Evolutionary conservation across 2,888 invertebrate species (phyloP).

Genomic region (Periphyllus acericola): DNA sequence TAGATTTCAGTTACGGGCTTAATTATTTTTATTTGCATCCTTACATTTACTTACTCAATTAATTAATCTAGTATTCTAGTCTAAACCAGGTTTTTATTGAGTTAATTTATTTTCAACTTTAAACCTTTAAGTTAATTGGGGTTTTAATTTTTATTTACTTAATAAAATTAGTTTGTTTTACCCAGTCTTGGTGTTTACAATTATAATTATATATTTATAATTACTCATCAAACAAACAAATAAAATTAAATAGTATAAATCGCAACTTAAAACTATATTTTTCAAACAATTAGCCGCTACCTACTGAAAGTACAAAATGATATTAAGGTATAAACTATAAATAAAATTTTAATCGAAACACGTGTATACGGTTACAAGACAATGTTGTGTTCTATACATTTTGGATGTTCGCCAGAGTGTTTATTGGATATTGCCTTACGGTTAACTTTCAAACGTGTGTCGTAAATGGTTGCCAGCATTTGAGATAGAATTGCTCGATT

Average conservation of each 20-base stretch:
- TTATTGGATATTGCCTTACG: background rate
- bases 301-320: background rate
- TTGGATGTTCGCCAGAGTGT: conserved; percentile 1
- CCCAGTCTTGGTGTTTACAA: background rate
- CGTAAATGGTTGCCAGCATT: background rate
- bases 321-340: background rate
- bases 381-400: background rate
- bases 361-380: background rate
- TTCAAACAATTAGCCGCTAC: background rate
- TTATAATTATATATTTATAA: background rate
- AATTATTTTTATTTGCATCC: too few species aligned
- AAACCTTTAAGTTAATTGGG: background rate
- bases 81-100: background rate
- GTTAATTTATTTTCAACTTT: background rate
- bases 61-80: background rate
- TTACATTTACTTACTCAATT: too few species aligned
- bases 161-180: background rate
- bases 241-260: background rate
- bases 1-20: background rate
- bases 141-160: background rate
- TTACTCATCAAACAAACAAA: background rate
- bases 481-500: background rate
- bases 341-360: background rate
- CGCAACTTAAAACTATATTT: background rate
- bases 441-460: background rate